These are phyloP conservation scores for Megaleporinus macrocephalus DNA, from an alignment of 2,113 vertebrate genomes.

Conservation along the genomic window DNA sequence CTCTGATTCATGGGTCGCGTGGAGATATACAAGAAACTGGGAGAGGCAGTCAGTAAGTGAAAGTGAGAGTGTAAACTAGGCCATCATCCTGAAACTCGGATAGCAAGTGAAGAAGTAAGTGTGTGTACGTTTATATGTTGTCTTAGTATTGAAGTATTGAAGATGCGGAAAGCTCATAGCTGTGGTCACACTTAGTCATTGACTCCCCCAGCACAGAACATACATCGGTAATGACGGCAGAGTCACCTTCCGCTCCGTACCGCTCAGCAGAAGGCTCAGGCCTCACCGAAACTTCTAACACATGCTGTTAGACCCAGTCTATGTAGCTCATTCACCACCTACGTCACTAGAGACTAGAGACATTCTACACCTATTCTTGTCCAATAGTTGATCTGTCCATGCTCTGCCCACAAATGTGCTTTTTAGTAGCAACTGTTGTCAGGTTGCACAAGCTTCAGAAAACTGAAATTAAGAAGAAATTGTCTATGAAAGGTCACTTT, in stretches of 20 bases:
- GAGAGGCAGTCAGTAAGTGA: neutral
- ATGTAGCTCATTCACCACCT: neutral
- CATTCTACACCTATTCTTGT: no score
- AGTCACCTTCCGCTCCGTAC: neutral
- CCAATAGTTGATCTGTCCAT: no score
- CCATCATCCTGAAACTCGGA: neutral
- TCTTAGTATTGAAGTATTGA: neutral
- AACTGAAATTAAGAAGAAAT: no score
- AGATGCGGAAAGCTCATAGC: neutral
- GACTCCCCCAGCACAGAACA: neutral
- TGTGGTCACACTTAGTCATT: constrained; percentile 47
- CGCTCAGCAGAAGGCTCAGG: constrained; percentile 29
- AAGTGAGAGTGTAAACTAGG: neutral
- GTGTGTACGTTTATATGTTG: neutral
- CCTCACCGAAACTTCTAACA: neutral
- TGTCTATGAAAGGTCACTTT: no score
- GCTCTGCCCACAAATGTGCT: no score
- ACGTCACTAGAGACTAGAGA: no score
- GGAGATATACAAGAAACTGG: no score
- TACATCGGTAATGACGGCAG: constrained; percentile 9
- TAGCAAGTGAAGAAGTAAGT: neutral
- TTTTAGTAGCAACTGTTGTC: no score
- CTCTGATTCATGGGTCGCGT: no score
- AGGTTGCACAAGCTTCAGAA: no score
- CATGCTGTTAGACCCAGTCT: neutral